Evolutionary conservation across 2,888 invertebrate genomes (phyloP).

Genomic region (Choreutis nemorana): DNA sequence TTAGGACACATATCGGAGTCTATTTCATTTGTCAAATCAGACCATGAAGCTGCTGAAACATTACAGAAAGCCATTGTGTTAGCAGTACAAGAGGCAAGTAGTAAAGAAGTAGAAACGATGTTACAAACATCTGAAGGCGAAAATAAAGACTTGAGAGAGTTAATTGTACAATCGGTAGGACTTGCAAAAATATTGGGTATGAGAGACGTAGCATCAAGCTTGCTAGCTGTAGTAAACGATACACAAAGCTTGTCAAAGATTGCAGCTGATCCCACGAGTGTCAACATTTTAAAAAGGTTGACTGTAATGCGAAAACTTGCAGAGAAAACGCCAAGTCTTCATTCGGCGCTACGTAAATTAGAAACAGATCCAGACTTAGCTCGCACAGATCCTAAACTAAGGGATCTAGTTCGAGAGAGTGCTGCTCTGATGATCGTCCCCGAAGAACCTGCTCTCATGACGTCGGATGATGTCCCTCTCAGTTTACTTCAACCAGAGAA

Average conservation of each 20-base stretch:
- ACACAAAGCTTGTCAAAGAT: constrained; percentile 64
- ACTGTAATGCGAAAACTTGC: constrained; percentile 77
- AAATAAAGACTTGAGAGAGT: constrained; percentile 37
- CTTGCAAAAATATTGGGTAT: constrained; percentile 75
- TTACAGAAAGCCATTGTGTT: constrained; percentile 73
- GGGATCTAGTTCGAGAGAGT: constrained; percentile 77
- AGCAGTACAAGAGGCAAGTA: constrained; percentile 70
- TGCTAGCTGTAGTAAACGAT: constrained; percentile 61
- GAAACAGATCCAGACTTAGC: constrained; percentile 73
- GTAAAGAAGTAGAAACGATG: constrained; percentile 62
- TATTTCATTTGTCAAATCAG: constrained; percentile 67
- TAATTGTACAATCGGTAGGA: constrained; percentile 71
- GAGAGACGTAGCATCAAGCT: constrained; percentile 67
- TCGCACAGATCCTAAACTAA: constrained; percentile 72
- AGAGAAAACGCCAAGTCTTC: constrained; percentile 69
- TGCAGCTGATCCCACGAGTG: constrained; percentile 64
- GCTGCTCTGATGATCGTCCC: constrained; percentile 74
- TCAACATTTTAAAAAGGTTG: constrained; percentile 73
- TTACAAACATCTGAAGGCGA: constrained; percentile 47
- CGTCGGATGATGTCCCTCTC: constrained; percentile 75
- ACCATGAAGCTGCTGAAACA: constrained; percentile 70
- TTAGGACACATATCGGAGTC: constrained; percentile 68
- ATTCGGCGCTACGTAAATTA: constrained; percentile 68
- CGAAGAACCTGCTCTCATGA: constrained; percentile 66
- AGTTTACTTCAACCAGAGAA: constrained; percentile 73